phyloP scores from a whole-genome alignment of 2,113 vertebrate species.

The Myocastor coypus region DNA sequence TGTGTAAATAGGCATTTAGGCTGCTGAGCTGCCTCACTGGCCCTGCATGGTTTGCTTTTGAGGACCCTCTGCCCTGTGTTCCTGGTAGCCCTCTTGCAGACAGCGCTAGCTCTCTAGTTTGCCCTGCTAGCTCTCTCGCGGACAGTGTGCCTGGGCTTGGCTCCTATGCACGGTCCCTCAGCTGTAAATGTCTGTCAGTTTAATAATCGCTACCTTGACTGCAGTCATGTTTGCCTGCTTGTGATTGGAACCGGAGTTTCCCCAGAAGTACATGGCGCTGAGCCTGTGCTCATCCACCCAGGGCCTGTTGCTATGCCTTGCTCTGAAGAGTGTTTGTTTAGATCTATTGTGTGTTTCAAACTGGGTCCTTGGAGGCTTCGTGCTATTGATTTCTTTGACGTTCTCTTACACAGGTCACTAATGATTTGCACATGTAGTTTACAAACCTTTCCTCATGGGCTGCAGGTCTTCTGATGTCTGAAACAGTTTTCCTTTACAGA shows the following conservation, averaged over 20 bases:
- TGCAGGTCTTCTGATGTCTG: too few relatives aligned
- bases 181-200: not conserved
- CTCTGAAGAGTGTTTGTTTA: not conserved
- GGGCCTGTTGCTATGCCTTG: not conserved
- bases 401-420: not conserved
- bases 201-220: not conserved
- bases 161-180: not conserved
- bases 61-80: not conserved
- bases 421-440: not conserved
- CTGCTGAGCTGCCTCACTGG: too few relatives aligned
- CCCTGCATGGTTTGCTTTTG: too few relatives aligned
- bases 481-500: too few relatives aligned
- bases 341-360: not conserved
- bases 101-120: too few relatives aligned
- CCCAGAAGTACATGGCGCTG: not conserved
- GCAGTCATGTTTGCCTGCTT: not conserved
- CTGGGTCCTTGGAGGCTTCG: not conserved
- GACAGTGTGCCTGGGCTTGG: not conserved
- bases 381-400: not conserved
- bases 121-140: not conserved
- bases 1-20: too few relatives aligned
- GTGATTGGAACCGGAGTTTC: not conserved
- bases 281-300: not conserved
- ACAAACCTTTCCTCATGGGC: too few relatives aligned
- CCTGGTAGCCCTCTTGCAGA: not conserved